Conservation (phyloP, 92 coral and sea anemone species). For the Paragorgia papillata region DNA sequence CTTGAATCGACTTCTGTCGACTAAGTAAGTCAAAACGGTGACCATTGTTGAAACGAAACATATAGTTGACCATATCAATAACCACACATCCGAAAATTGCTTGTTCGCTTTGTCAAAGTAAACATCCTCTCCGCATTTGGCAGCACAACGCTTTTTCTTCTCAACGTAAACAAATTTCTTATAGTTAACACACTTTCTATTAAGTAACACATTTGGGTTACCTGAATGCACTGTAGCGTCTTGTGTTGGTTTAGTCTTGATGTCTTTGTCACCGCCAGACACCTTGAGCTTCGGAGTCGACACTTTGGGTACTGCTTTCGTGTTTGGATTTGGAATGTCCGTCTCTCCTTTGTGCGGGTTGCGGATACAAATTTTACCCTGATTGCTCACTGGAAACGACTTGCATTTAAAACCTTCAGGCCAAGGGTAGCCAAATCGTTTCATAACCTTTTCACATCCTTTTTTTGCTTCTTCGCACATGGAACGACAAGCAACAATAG, state of each 20-base stretch:
- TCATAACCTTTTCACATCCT: conserved; percentile 82
- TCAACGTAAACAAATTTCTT: conserved; percentile 68
- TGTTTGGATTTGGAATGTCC: conserved; percentile 19
- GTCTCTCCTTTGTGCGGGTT: conserved; percentile 40
- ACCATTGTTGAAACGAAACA: conserved; percentile 88
- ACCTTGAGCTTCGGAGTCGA: no score
- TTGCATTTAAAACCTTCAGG: conserved; percentile 83
- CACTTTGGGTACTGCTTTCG: no score
- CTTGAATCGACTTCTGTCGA: conserved; percentile 91
- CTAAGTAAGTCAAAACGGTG: conserved; percentile 88
- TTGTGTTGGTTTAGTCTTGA: not conserved
- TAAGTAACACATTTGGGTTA: conserved; percentile 17
- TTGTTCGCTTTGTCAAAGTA: conserved; percentile 73
- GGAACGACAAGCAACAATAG: conserved; percentile 81
- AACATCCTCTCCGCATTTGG: conserved; percentile 78
- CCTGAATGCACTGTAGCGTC: conserved; percentile 23
- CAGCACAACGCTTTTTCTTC: conserved; percentile 72
- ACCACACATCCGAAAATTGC: conserved; percentile 82
- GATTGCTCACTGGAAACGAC: conserved; percentile 52
- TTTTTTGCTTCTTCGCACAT: conserved; percentile 84
- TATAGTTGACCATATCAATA: conserved; percentile 87
- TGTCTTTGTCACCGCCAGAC: no score
- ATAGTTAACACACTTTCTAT: conserved; percentile 68
- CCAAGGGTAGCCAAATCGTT: conserved; percentile 91
- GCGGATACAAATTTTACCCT: conserved; percentile 13